phyloP scores from a whole-genome alignment of 2,797 vertebrate genomes.

The Aplochiton taeniatus region DNA sequence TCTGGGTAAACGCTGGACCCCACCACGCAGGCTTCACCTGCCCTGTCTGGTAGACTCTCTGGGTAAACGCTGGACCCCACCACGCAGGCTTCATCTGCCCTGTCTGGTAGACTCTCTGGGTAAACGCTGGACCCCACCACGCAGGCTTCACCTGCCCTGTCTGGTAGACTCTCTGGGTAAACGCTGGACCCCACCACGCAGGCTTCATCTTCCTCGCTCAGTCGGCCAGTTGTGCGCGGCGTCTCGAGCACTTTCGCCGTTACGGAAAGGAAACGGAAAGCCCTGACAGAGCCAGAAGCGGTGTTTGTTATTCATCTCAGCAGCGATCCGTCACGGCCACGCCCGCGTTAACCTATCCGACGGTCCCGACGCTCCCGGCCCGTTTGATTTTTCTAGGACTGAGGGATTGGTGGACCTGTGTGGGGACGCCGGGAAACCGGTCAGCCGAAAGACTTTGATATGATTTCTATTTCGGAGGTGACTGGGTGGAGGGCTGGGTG shows the following conservation, averaged over 20 bases:
- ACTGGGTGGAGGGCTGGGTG: too few relatives aligned
- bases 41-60: too few relatives aligned
- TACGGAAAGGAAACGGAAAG: slow-evolving; percentile 11
- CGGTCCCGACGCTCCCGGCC: not conserved
- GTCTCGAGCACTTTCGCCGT: slow-evolving; percentile 8
- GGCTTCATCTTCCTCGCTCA: not conserved
- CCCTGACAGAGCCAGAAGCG: not conserved
- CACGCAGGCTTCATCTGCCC: too few relatives aligned
- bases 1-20: not conserved
- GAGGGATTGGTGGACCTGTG: not conserved
- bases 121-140: too few relatives aligned
- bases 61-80: too few relatives aligned
- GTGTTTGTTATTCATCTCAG: slow-evolving; percentile 18
- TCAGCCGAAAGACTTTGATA: too few relatives aligned
- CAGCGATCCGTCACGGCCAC: slow-evolving; percentile 26
- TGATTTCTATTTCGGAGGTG: too few relatives aligned
- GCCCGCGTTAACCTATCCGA: slow-evolving; percentile 7
- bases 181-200: too few relatives aligned
- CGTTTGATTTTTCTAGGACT: slow-evolving; percentile 14
- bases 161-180: too few relatives aligned
- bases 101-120: too few relatives aligned
- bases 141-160: too few relatives aligned
- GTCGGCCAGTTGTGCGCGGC: slow-evolving; percentile 1
- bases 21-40: not conserved
- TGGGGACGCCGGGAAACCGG: too few relatives aligned